Evolutionary conservation across 2,888 invertebrate species (phyloP).

Genomic region (Pammene fasciana): DNA sequence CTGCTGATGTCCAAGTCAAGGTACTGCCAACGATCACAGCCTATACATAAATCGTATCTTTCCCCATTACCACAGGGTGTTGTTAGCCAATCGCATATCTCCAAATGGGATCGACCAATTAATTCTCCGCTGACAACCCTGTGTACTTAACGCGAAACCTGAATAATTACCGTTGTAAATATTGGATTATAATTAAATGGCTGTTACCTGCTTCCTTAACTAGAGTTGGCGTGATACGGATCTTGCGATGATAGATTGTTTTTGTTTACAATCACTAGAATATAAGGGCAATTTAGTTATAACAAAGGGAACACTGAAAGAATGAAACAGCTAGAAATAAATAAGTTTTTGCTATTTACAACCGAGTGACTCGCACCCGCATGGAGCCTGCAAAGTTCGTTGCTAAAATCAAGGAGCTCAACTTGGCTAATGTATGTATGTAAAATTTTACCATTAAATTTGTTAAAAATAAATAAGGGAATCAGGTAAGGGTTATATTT

Average conservation of each 20-base stretch:
- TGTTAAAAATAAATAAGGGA: too few species aligned
- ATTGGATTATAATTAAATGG: conserved; percentile 39
- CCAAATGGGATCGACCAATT: conserved; percentile 39
- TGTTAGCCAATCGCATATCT: conserved; percentile 32
- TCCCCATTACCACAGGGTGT: conserved; percentile 31
- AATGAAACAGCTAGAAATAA: too few species aligned
- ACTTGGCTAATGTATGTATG: too few species aligned
- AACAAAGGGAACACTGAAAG: too few species aligned
- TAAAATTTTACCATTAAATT: too few species aligned
- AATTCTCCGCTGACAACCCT: conserved; percentile 35
- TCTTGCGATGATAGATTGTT: conserved; percentile 11
- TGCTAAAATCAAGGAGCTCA: too few species aligned
- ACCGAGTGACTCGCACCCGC: too few species aligned
- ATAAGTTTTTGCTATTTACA: too few species aligned
- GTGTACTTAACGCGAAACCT: conserved; percentile 32
- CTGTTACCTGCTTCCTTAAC: conserved; percentile 26
- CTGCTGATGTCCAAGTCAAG: background rate
- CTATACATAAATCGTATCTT: conserved; percentile 24
- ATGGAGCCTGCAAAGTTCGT: too few species aligned
- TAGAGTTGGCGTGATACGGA: conserved; percentile 14
- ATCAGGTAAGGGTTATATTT: too few species aligned
- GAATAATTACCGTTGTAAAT: conserved; percentile 27
- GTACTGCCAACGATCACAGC: background rate
- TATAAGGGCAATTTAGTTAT: background rate
- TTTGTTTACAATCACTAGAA: conserved; percentile 6